Base-by-base conservation (phyloP, 1,140 invertebrate species). In the Neodiprion lecontei region DNA sequence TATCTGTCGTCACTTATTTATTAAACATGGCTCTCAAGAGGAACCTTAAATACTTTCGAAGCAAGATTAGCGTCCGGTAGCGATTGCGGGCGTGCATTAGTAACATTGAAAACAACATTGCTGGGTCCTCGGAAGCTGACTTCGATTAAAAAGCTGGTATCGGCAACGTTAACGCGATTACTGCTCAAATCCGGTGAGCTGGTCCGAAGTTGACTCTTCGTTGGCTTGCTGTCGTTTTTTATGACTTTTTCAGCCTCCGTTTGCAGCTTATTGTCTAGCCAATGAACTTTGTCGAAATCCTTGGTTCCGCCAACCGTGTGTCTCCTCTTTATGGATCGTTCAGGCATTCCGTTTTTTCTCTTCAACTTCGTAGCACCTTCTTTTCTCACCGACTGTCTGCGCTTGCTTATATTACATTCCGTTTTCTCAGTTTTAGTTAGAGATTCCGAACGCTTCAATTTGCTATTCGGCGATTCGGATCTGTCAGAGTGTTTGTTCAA, bases 291-390 rank as follows among this genome's bases (percentile, higher is more conserved):
- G 80, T 93, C 93, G 48, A 93, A 95, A 84, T 97, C 96, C 83
- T 96, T 95, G 0, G 94, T 95, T 17, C 96, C 96, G 48, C 96
- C 96, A 0, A 98, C 96, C 1, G 96, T 98, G 86, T 97, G 96
- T n/a, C 96, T 89, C 12, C 96, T 89, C 85, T 96, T 96, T 77
- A 96, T 95, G 53, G 93, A 94, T 66, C 94, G 87, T 83, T 94
- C 93, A 1, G 91, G 92, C 91, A 93, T 93, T 50, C 92, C 93
- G 82, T 93, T 94, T 86, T 94, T 94, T 71, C 93, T 85, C 84
- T 94, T 94, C 67, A 94, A 84, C 82, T 94, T 93, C 9, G 91
- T 91, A 67, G 91, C 80, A 80, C 88, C 84, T 79, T 90, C 80
- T 82, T 90, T 88, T 76, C 86, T 79, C 76, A 85, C 78, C 69